phyloP scores from a whole-genome alignment of 2,888 invertebrate species.

The Stegophylla sp. region DNA sequence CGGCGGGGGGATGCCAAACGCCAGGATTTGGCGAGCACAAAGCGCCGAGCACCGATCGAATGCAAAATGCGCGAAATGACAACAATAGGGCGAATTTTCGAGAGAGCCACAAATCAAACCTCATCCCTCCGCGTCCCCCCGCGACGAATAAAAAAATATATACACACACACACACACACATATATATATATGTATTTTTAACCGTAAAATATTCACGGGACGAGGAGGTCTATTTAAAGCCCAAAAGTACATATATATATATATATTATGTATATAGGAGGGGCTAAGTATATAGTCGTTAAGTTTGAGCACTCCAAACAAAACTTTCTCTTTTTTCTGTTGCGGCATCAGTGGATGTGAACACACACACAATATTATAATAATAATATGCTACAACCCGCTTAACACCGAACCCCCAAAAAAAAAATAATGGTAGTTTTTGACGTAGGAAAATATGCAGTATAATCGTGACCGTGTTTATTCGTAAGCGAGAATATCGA shows the following conservation, averaged over 20 bases:
- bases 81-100: slow-evolving; percentile 51
- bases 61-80: slow-evolving; percentile 49
- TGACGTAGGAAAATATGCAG: too few relatives aligned
- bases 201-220: slow-evolving; percentile 41
- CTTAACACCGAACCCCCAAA: neutral
- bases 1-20: slow-evolving; percentile 20
- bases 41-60: slow-evolving; percentile 49
- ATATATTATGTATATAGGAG: too few relatives aligned
- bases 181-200: slow-evolving; percentile 33
- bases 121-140: slow-evolving; percentile 1
- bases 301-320: slow-evolving; percentile 18
- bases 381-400: neutral
- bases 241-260: slow-evolving; percentile 29
- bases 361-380: neutral
- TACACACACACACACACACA: too few relatives aligned
- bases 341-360: too few relatives aligned
- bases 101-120: slow-evolving; percentile 54
- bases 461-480: too few relatives aligned
- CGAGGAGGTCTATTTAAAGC: slow-evolving; percentile 41
- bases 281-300: slow-evolving; percentile 13
- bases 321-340: slow-evolving; percentile 35
- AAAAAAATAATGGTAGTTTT: neutral
- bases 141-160: slow-evolving; percentile 25
- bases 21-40: slow-evolving; percentile 46
- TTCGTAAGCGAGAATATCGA: too few relatives aligned